Conservation (phyloP, 2,113 vertebrate species). For the Cochlearius cochlearius region DNA sequence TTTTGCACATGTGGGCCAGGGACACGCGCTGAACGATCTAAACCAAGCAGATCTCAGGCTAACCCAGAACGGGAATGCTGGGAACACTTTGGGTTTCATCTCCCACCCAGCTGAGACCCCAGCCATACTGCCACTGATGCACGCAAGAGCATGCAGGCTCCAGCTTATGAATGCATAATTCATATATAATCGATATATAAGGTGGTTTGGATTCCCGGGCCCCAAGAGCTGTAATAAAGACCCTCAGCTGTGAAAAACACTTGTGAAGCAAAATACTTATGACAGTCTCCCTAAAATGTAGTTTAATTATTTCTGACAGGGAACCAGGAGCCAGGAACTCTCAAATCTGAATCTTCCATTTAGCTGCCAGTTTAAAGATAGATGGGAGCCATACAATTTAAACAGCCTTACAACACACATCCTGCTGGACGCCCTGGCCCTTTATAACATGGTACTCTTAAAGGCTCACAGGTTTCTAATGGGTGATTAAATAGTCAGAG, state of each 20-base stretch:
- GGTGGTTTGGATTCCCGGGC: background rate
- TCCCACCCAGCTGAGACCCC: background rate
- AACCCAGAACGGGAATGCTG: fast-evolving
- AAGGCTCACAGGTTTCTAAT: conserved; percentile 22
- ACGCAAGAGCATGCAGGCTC: background rate
- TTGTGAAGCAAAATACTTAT: background rate
- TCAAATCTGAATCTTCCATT: background rate
- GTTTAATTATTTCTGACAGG: conserved; percentile 36
- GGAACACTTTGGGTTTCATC: background rate
- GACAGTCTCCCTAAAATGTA: conserved; percentile 5
- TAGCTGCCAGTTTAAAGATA: conserved; percentile 12
- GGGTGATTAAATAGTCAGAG: conserved; percentile 23
- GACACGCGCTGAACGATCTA: background rate
- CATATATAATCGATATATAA: background rate
- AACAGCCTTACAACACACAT: background rate
- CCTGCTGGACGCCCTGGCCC: background rate
- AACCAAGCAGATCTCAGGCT: background rate
- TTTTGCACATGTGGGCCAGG: fast-evolving
- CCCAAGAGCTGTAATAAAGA: background rate
- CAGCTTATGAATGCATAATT: background rate
- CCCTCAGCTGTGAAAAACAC: background rate
- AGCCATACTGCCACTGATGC: background rate
- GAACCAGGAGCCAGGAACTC: background rate
- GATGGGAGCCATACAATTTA: background rate
- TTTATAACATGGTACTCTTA: background rate